These are phyloP conservation scores for Oostethus manadensis DNA, from an alignment of 2,113 vertebrate genomes.

Conservation along the genomic window DNA sequence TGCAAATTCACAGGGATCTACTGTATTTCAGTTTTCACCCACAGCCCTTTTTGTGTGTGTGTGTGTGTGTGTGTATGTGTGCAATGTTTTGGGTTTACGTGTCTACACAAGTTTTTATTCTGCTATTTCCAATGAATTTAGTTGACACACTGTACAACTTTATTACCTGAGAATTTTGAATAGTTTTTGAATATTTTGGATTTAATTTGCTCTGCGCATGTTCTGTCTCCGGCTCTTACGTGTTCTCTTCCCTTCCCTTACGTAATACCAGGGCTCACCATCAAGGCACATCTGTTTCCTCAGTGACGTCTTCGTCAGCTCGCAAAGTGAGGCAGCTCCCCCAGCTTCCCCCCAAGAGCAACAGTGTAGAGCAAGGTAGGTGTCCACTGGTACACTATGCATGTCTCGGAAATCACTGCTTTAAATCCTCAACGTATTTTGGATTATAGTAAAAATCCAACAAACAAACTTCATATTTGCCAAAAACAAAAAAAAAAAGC, in stretches of 20 bases:
- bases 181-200: not conserved
- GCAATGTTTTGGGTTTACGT: too few relatives aligned
- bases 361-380: conserved; percentile 91
- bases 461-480: too few relatives aligned
- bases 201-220: not conserved
- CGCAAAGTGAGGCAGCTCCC: conserved; percentile 91
- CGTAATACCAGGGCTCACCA: conserved; percentile 75
- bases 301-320: conserved; percentile 74
- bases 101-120: not conserved
- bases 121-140: not conserved
- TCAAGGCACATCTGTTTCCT: conserved; percentile 78
- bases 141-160: too few relatives aligned
- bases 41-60: too few relatives aligned
- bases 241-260: conserved; percentile 10
- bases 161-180: not conserved
- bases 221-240: not conserved
- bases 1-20: too few relatives aligned
- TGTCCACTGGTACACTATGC: not conserved
- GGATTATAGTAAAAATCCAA: too few relatives aligned
- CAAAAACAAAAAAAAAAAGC: too few relatives aligned
- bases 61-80: not conserved
- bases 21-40: too few relatives aligned
- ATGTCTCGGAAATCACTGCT: not conserved
- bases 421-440: too few relatives aligned
- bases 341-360: conserved; percentile 89